Evolutionary conservation across 2,797 vertebrate species (phyloP), one percentile per base, ranked within the genome.

Genomic region (Anguilla anguilla): DNA sequence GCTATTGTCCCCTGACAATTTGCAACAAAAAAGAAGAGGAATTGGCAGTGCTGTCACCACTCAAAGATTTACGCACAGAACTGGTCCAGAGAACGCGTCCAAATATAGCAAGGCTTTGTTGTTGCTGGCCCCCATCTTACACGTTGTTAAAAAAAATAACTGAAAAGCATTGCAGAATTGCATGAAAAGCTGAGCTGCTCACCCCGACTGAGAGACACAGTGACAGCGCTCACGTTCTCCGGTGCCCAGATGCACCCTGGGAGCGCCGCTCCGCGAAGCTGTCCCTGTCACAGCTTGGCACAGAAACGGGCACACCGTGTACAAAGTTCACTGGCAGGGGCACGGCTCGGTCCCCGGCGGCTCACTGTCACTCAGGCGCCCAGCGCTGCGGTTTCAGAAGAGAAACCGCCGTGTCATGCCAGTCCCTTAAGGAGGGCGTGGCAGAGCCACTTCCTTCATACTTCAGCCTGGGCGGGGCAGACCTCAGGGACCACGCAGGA

Each of bases 91-190:
- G 28, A 43, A 43, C 35, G 5, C 43, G 74, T 77, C 74, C 74
- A 77, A 77, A 77, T 77, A 77, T 77, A 43, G 74, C 74, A 77
- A 77, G 74, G 43, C 31, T 77, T 77, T 43, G 31, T 43, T 77
- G 31, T 19, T 77, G 74, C 39, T 31, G 69, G 69, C 28, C 1
- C 15, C 31, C 11, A 11, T 19, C 25, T n/a, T 7, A 11, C 9
- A 6, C 74, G 35, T 2, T 39, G n/a, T 6, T 0, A 28, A n/a
- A 67, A 67, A 77, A 39, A 77, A 43, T 1, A 17, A 22, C 28
- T 43, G 11, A 46, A 79, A 79, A 79, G 74, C 15, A 46, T 43
- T 28, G 19, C 17, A 79, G 31, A 79, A 79, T 39, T 4, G 31
- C 72, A 77, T 6, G 2, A 46, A 19, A 43, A 19, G 4, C 35